Evolutionary conservation across 2,113 vertebrate genomes (phyloP), one percentile per base, ranked within the genome.

Genomic region (Rhynchomys soricoides): DNA sequence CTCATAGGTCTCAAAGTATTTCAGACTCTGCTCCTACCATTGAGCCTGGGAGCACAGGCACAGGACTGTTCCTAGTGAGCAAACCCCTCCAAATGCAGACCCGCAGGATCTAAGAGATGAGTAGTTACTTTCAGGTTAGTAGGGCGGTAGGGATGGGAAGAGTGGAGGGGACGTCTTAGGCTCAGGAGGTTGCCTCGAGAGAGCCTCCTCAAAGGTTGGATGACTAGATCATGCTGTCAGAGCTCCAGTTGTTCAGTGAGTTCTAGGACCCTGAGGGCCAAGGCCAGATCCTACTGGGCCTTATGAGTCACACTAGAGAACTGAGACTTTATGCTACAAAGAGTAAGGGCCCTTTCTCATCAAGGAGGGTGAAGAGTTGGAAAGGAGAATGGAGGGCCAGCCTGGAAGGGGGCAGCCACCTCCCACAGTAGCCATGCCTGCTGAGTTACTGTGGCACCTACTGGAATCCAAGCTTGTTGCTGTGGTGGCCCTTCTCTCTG

Each of bases 401-500:
- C 26, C 34, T 62, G 50, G 59, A 93, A 93, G 79, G 91, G 9
- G 8, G n/a, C 0, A 0, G 50, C 73, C 73, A 13, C 26, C 5
- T 1, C 0, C 59, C 22, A n/a, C 75, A 22, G 7, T 71, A 16
- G 17, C 75, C 10, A 3, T 87, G 40, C 55, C 15, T 88, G 43
- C 62, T 59, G 22, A 34, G 29, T 75, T 71, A 50, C 17, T 21
- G 52, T 22, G 19, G 45, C 37, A 7, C 19, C 52, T 34, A 10
- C 48, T 3, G 9, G 21, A 7, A 16, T 40, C 59, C 64, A 9
- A 17, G 43, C 15, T 3, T 29, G 4, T 31, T 48, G 19, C 0
- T 0, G 4, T 21, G 50, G 17, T 0, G 9, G 37, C 12, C n/a
- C 79, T 40, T 31, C 43, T 75, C 40, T 52, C 37, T 0, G 21